Conservation (phyloP, 2,113 vertebrate genomes). For the Nothocercus julius region DNA sequence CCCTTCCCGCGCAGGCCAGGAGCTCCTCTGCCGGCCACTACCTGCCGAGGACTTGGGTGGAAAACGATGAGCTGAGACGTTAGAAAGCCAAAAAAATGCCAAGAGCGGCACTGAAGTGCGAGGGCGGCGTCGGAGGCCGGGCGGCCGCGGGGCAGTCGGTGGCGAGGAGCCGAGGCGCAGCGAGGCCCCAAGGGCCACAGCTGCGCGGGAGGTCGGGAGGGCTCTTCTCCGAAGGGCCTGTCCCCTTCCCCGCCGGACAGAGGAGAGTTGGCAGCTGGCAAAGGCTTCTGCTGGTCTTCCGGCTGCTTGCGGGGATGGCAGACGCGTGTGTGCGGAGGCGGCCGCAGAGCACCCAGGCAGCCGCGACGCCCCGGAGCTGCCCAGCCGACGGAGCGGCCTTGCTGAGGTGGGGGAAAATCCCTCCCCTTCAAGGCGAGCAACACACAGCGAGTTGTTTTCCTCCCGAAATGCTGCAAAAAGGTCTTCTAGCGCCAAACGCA, state of each 20-base stretch:
- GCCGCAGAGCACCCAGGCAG: neutral
- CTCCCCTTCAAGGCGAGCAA: constrained; percentile 16
- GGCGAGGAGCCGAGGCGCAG: neutral
- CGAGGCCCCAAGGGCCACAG: constrained; percentile 27
- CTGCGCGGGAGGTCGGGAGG: constrained; percentile 6
- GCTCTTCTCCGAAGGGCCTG: neutral
- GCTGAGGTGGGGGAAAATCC: constrained; percentile 1
- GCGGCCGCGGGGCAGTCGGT: neutral
- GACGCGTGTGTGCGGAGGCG: neutral
- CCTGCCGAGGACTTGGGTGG: neutral
- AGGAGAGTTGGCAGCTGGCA: constrained; percentile 19
- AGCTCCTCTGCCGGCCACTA: neutral
- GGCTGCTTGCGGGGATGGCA: neutral
- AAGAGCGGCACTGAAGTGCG: neutral
- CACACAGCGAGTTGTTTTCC: constrained; percentile 53
- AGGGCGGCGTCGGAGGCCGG: neutral
- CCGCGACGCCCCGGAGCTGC: neutral
- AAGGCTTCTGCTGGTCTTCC: neutral
- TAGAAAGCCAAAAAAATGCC: neutral
- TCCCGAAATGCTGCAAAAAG: constrained; percentile 9
- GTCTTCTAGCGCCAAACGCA: neutral
- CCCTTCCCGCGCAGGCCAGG: rapidly evolving
- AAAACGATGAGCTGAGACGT: neutral
- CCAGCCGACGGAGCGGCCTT: neutral
- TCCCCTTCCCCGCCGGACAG: neutral